Percentiles rank a stretch among this genome's conserved stretches.
These are phyloP conservation scores for Megaceryle torquata DNA, from an alignment of 2,113 vertebrate species.

Conservation along the genomic window DNA sequence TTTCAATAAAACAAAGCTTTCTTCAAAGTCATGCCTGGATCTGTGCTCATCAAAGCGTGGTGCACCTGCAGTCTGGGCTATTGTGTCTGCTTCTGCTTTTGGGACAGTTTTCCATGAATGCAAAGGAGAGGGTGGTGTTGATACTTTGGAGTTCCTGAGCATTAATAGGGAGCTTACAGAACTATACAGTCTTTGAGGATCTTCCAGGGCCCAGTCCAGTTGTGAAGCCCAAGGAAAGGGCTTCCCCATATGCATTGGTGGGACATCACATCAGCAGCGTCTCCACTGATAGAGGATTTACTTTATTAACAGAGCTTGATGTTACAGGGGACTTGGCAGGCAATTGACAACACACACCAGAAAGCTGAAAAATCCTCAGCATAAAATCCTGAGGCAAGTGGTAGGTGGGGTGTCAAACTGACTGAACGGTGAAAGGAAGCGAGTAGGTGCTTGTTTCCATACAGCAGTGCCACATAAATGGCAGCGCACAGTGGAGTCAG, in stretches of 20 bases:
- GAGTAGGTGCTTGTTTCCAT: not conserved
- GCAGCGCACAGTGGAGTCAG: accelerated
- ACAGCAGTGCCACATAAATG: not conserved
- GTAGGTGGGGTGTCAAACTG: not conserved
- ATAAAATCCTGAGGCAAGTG: not conserved
- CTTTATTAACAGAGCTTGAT: not conserved
- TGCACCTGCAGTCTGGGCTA: not conserved
- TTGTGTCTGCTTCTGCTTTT: not conserved
- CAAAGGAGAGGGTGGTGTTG: not conserved
- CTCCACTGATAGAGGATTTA: not conserved
- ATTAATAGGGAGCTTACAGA: not conserved
- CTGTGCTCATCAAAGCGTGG: not conserved
- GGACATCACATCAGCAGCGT: not conserved
- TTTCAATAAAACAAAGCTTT: not conserved
- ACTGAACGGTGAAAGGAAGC: not conserved
- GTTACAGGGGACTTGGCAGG: not conserved
- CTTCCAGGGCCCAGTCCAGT: not conserved
- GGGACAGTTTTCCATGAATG: not conserved
- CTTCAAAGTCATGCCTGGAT: not conserved
- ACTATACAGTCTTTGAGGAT: not conserved
- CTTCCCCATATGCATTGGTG: not conserved
- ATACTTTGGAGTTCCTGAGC: not conserved
- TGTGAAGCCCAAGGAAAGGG: not conserved
- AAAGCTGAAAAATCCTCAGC: not conserved
- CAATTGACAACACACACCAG: not conserved